phyloP scores from a whole-genome alignment of 1,140 invertebrate genomes.

The Chironomus tepperi region DNA sequence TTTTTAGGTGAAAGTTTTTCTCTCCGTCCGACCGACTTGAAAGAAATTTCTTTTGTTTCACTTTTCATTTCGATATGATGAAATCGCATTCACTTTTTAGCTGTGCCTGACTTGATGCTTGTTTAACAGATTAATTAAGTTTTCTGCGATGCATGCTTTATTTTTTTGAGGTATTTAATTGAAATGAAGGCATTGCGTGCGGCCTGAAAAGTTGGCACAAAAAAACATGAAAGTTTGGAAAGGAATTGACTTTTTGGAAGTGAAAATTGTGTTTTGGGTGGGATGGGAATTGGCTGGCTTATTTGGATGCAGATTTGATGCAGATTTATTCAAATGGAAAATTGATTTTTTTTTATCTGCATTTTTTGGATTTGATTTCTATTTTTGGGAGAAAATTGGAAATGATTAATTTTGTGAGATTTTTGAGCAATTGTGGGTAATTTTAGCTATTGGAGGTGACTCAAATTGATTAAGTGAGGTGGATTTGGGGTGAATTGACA shows the following conservation, averaged over 20 bases:
- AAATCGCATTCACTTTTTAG: not conserved
- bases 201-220: no score
- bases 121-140: not conserved
- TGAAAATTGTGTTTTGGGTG: not conserved
- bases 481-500: no score
- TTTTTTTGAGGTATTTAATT: no score
- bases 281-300: not conserved
- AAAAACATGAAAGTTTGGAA: no score
- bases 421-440: no score
- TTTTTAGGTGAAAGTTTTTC: not conserved
- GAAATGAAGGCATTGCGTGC: no score
- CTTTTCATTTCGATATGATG: constrained; percentile 7
- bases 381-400: no score
- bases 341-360: no score
- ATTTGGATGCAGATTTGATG: not conserved
- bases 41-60: constrained; percentile 12
- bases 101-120: not conserved
- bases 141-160: not conserved
- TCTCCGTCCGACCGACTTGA: not conserved
- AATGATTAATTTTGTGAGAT: no score
- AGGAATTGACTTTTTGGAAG: not conserved
- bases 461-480: no score
- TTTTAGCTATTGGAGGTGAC: no score
- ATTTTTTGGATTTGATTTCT: no score
- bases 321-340: not conserved